Evolutionary conservation across 2,888 invertebrate genomes (phyloP).

Genomic region (Atethmia centrago): DNA sequence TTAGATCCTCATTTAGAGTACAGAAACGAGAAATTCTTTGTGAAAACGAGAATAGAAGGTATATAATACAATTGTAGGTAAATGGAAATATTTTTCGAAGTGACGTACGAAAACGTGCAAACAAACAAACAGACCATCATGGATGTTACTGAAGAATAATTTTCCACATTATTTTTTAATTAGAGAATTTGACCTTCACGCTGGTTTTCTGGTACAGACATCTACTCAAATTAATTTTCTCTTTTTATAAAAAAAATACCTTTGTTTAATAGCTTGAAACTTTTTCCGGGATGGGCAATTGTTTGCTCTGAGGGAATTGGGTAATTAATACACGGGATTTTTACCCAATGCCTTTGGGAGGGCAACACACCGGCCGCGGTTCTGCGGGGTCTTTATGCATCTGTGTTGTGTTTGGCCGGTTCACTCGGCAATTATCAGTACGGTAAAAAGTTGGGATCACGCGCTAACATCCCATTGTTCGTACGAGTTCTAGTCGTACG

Average conservation of each 20-base stretch:
- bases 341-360: background rate
- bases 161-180: conserved; percentile 34
- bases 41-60: background rate
- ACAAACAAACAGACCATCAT: conserved; percentile 4
- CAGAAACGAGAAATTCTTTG: background rate
- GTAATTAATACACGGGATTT: conserved; percentile 43
- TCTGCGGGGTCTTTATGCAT: background rate
- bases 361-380: background rate
- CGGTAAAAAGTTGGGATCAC: background rate
- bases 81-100: background rate
- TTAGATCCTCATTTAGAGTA: background rate
- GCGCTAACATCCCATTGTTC: background rate
- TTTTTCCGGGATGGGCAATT: conserved; percentile 25
- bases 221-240: conserved; percentile 21
- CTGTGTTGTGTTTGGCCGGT: background rate
- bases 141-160: conserved; percentile 14
- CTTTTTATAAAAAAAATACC: conserved; percentile 25
- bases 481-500: too few relatives aligned
- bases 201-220: conserved; percentile 10
- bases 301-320: conserved; percentile 15
- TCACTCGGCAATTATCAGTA: background rate
- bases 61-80: conserved; percentile 15
- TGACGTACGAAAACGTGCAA: background rate
- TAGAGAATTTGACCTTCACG: conserved; percentile 24
- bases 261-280: conserved; percentile 20